phyloP scores from a whole-genome alignment of 1,140 invertebrate genomes.

The Polypedilum vanderplanki region DNA sequence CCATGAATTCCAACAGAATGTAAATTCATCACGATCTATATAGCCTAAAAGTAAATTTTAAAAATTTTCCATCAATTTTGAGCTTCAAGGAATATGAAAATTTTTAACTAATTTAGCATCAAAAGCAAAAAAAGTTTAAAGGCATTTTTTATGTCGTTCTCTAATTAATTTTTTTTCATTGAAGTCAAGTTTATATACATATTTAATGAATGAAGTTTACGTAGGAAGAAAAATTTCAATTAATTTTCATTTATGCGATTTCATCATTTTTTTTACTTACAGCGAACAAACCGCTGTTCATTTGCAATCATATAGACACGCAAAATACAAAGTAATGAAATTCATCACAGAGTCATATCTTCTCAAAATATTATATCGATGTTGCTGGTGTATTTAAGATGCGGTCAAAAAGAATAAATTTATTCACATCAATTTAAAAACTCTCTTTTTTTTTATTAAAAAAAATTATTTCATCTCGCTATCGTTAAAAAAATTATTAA shows the following conservation, averaged over 20 bases:
- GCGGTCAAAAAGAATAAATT: neutral
- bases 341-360: neutral
- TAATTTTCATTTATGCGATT: conserved; percentile 1
- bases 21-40: conserved; percentile 77
- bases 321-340: neutral
- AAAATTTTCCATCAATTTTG: no score
- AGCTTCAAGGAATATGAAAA: no score
- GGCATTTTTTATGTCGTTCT: no score
- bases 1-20: conserved; percentile 75
- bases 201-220: neutral
- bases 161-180: no score
- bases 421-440: neutral
- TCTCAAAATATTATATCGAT: no score
- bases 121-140: no score
- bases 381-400: neutral
- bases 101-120: no score
- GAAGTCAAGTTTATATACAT: no score
- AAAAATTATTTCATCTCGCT: neutral
- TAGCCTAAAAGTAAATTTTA: conserved; percentile 35
- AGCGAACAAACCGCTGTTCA: neutral
- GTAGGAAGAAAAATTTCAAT: neutral
- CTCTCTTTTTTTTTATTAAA: neutral
- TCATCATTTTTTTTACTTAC: neutral
- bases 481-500: conserved; percentile 9
- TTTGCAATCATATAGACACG: neutral